These are phyloP conservation scores for Larimichthys polyactis DNA, from an alignment of 2,113 vertebrate species.

Conservation along the genomic window DNA sequence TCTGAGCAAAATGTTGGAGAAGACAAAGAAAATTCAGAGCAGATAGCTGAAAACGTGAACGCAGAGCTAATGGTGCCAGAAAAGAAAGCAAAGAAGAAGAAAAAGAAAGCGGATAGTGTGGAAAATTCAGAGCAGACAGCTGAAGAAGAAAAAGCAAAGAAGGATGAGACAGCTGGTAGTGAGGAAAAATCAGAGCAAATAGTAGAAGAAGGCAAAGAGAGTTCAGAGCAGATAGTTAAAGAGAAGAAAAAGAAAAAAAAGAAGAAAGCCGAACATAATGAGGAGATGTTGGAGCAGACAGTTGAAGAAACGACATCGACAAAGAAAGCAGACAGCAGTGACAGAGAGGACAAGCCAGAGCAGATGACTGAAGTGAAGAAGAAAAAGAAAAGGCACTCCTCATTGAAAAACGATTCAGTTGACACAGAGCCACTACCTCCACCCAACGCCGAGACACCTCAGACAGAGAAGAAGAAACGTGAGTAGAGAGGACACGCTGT, in stretches of 20 bases:
- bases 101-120: not conserved
- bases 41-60: not conserved
- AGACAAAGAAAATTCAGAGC: not conserved
- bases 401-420: not conserved
- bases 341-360: not conserved
- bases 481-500: constrained; percentile 5
- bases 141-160: not conserved
- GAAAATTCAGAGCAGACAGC: not conserved
- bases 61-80: not conserved
- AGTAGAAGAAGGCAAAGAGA: not conserved
- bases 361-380: constrained; percentile 23
- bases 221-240: not conserved
- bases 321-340: not conserved
- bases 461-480: constrained; percentile 74
- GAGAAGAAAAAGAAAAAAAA: constrained; percentile 51
- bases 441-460: not conserved
- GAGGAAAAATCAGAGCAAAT: constrained; percentile 6
- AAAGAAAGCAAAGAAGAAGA: constrained; percentile 14
- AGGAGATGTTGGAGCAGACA: not conserved
- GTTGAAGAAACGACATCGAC: not conserved
- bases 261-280: not conserved
- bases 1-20: constrained; percentile 1
- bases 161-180: not conserved
- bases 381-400: constrained; percentile 40
- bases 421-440: constrained; percentile 21